Evolutionary conservation across 1,140 invertebrate species (phyloP).

Genomic region (Euglossa dilemma): DNA sequence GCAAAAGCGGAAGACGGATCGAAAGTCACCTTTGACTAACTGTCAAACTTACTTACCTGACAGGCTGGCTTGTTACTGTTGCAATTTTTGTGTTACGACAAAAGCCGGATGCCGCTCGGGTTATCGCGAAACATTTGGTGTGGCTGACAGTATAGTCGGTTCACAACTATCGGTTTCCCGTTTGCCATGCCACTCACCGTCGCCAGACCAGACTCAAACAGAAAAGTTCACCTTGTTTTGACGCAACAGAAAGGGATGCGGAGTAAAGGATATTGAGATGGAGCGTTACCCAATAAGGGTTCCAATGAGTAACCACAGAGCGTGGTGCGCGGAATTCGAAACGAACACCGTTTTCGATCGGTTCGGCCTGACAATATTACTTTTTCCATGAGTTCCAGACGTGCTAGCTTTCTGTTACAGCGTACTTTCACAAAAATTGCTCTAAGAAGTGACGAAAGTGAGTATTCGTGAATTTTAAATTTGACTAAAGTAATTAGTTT

Average conservation of each 20-base stretch:
- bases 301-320: neutral
- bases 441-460: no score
- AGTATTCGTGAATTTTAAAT: no score
- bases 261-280: slow-evolving; percentile 44
- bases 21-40: neutral
- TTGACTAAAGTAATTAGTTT: no score
- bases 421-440: no score
- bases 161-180: slow-evolving; percentile 42
- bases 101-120: slow-evolving; percentile 24
- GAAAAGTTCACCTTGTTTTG: neutral
- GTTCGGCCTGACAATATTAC: neutral
- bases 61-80: neutral
- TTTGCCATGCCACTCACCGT: slow-evolving; percentile 8
- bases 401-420: no score
- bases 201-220: slow-evolving; percentile 34
- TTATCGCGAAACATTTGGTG: slow-evolving; percentile 33
- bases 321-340: neutral
- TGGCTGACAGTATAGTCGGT: slow-evolving; percentile 13
- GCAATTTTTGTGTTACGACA: slow-evolving; percentile 31
- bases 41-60: neutral
- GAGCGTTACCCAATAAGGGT: slow-evolving; percentile 19
- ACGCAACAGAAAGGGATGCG: slow-evolving; percentile 36
- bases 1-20: neutral
- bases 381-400: no score
- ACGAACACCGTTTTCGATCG: neutral